Conservation (phyloP, 2,888 invertebrate genomes). For the Allophyes oxyacanthae region DNA sequence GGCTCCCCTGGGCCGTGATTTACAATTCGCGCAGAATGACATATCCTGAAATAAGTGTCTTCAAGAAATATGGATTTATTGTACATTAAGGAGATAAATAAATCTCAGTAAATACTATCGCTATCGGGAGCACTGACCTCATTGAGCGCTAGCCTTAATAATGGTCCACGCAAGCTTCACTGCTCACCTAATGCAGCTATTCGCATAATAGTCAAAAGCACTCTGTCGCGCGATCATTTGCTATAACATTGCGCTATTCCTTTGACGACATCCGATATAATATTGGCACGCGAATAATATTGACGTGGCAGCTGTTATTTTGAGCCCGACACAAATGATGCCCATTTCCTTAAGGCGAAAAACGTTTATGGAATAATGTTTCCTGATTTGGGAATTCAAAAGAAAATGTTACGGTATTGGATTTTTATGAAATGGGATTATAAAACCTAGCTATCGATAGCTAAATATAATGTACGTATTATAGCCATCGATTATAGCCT, state of each 20-base stretch:
- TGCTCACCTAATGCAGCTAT: slow-evolving; percentile 69
- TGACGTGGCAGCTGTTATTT: slow-evolving; percentile 14
- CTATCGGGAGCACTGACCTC: slow-evolving; percentile 17
- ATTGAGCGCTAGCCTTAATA: slow-evolving; percentile 60
- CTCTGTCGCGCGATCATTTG: slow-evolving; percentile 59
- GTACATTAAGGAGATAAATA: no score
- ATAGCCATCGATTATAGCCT: no score
- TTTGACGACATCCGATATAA: slow-evolving; percentile 41
- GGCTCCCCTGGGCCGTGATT: no score
- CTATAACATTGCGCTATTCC: slow-evolving; percentile 47
- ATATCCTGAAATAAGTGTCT: no score
- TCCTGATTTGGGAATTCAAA: slow-evolving; percentile 24
- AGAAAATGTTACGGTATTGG: slow-evolving; percentile 1
- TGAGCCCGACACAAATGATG: slow-evolving; percentile 25
- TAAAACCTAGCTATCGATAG: no score
- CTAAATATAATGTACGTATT: no score
- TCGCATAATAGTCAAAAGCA: slow-evolving; percentile 73
- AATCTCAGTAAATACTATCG: not conserved
- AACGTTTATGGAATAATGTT: slow-evolving; percentile 22
- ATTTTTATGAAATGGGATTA: no score
- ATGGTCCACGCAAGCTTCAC: slow-evolving; percentile 65
- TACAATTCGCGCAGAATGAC: no score
- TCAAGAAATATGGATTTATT: no score
- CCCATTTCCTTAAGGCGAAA: slow-evolving; percentile 20
- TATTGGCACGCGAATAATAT: slow-evolving; percentile 27